A percentile compares a stretch with the other conserved stretches of the same genome.
Conservation (phyloP, 2,888 invertebrate genomes). For the Timandra comae region DNA sequence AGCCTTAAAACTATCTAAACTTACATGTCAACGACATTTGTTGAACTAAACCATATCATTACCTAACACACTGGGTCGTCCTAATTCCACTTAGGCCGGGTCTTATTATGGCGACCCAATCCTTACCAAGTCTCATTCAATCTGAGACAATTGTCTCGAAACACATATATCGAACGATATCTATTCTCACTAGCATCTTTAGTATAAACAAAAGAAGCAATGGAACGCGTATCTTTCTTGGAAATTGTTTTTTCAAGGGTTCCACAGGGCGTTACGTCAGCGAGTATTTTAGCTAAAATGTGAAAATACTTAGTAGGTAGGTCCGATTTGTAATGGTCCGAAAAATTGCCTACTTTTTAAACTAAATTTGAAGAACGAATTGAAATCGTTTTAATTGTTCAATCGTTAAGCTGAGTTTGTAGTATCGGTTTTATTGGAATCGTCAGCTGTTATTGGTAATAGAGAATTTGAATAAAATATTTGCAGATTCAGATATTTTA, state of each 20-base stretch:
- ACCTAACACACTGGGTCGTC: slow-evolving; percentile 5
- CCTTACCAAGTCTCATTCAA: slow-evolving; percentile 26
- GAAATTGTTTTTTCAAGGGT: slow-evolving; percentile 28
- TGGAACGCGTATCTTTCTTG: slow-evolving; percentile 27
- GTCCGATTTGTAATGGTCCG: too few species aligned
- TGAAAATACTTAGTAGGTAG: too few species aligned
- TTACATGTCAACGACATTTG: background rate
- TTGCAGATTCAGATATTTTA: too few species aligned
- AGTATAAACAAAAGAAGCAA: slow-evolving; percentile 40
- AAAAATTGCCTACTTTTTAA: too few species aligned
- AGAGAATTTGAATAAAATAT: too few species aligned
- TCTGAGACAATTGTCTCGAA: slow-evolving; percentile 32
- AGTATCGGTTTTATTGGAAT: too few species aligned
- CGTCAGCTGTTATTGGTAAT: too few species aligned
- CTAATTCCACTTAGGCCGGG: slow-evolving; percentile 8
- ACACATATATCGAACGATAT: slow-evolving; percentile 38
- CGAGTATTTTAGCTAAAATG: slow-evolving; percentile 12
- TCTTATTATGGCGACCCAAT: slow-evolving; percentile 14
- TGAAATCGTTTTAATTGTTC: too few species aligned
- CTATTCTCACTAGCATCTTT: slow-evolving; percentile 31
- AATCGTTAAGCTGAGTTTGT: too few species aligned
- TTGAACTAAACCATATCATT: slow-evolving; percentile 11
- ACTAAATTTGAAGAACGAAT: too few species aligned
- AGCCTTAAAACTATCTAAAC: background rate
- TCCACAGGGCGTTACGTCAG: slow-evolving; percentile 16